Percentiles rank a stretch among this genome's conserved stretches.
phyloP scores from a whole-genome alignment of 2,797 vertebrate species.

The Podarcis siculus region DNA sequence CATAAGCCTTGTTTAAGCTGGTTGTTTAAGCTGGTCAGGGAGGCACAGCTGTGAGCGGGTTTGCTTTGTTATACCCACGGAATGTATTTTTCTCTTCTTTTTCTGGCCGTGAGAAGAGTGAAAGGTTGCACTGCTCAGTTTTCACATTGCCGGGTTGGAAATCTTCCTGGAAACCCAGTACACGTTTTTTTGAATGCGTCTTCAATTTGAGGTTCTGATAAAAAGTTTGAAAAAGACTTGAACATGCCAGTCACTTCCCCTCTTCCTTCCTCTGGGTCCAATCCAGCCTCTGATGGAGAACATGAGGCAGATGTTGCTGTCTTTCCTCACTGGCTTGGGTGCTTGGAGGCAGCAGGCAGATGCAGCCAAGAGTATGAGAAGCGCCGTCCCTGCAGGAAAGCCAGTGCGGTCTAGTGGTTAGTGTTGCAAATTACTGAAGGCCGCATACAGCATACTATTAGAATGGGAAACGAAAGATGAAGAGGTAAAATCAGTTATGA shows the following conservation, averaged over 20 bases:
- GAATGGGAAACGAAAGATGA: too few species aligned
- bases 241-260: neutral
- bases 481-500: too few species aligned
- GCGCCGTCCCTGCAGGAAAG: too few species aligned
- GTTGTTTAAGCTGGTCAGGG: neutral
- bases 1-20: constrained; percentile 8
- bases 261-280: too few species aligned
- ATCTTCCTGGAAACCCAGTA: neutral
- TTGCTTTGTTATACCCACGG: neutral
- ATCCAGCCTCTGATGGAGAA: too few species aligned
- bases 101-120: neutral
- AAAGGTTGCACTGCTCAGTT: neutral
- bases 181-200: neutral
- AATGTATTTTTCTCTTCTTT: neutral
- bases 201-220: neutral
- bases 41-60: neutral
- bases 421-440: too few species aligned
- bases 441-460: too few species aligned
- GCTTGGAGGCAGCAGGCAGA: too few species aligned
- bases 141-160: neutral
- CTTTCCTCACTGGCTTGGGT: too few species aligned
- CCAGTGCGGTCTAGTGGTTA: too few species aligned
- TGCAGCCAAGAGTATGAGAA: too few species aligned
- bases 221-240: neutral
- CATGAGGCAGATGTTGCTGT: too few species aligned